Percentiles rank a stretch among this genome's conserved stretches.
Conservation (phyloP, 2,797 vertebrate genomes). For the Pseudomugil gertrudae region DNA sequence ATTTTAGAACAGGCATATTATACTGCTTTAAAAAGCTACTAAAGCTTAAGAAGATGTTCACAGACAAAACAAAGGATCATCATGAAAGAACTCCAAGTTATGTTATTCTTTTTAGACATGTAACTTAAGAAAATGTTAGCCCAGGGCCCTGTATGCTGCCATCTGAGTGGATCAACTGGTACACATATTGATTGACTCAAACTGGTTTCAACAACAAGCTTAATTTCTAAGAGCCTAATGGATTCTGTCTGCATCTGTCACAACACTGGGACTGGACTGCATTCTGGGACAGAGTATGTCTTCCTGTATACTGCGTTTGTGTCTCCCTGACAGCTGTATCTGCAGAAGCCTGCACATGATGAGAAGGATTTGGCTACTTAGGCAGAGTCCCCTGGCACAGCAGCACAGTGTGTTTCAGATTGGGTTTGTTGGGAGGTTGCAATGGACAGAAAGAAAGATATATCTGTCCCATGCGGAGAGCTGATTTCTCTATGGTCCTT, state of each 20-base stretch:
- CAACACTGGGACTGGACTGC: constrained; percentile 49
- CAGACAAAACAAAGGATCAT: constrained; percentile 22
- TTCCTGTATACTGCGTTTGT: constrained; percentile 51
- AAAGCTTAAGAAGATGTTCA: constrained; percentile 38
- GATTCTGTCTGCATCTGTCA: constrained; percentile 65
- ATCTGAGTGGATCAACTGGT: constrained; percentile 51
- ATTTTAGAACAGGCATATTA: constrained; percentile 27
- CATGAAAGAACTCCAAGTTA: constrained; percentile 7
- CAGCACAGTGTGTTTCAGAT: constrained; percentile 52
- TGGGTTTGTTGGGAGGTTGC: constrained; percentile 56
- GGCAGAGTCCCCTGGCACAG: constrained; percentile 49
- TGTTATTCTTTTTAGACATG: not conserved
- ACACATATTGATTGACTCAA: constrained; percentile 24
- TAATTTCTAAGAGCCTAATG: constrained; percentile 61
- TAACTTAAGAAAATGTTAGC: too few relatives aligned
- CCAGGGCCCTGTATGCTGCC: constrained; percentile 45
- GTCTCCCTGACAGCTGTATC: constrained; percentile 68
- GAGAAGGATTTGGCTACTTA: constrained; percentile 64
- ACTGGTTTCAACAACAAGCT: constrained; percentile 54
- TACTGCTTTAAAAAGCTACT: constrained; percentile 42
- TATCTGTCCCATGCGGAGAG: constrained; percentile 71
- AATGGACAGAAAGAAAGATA: constrained; percentile 59
- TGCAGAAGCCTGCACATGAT: constrained; percentile 55
- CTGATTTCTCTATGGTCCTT: constrained; percentile 74
- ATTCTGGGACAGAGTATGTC: constrained; percentile 52